These are phyloP conservation scores for Platypus cylindrus DNA, from an alignment of 2,888 invertebrate genomes.

Conservation along the genomic window DNA sequence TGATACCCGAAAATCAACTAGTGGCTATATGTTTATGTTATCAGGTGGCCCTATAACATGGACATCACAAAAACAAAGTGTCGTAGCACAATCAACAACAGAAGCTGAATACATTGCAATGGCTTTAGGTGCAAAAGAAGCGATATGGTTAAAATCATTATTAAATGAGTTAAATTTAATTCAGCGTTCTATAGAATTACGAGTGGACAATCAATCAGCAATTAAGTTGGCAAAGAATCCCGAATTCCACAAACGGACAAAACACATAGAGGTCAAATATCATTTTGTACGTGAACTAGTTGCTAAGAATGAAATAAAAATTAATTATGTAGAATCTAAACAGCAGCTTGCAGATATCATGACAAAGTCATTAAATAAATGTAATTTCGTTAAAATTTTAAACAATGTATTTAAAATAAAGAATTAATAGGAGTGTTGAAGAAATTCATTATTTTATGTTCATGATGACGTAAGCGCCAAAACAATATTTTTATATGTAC, in stretches of 20 bases:
- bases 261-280: background rate
- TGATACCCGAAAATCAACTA: conserved; percentile 5
- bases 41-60: conserved; percentile 5
- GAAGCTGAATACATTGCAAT: conserved; percentile 9
- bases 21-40: conserved; percentile 7
- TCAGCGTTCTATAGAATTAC: background rate
- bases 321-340: conserved; percentile 1
- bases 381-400: too few relatives aligned
- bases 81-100: conserved; percentile 9
- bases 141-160: conserved; percentile 6
- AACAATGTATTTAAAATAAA: too few relatives aligned
- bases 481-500: too few relatives aligned
- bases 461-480: too few relatives aligned
- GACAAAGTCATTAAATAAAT: too few relatives aligned
- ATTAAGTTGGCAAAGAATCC: background rate
- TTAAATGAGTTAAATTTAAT: conserved; percentile 1
- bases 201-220: conserved; percentile 2
- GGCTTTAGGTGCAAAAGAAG: conserved; percentile 4
- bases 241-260: conserved; percentile 1
- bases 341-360: conserved; percentile 3
- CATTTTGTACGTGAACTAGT: conserved; percentile 1
- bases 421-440: too few relatives aligned
- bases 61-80: conserved; percentile 4
- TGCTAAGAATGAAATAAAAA: background rate
- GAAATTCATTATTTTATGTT: too few relatives aligned